phyloP scores from a whole-genome alignment of 1,140 invertebrate genomes.

The Drosophila pruinosa region DNA sequence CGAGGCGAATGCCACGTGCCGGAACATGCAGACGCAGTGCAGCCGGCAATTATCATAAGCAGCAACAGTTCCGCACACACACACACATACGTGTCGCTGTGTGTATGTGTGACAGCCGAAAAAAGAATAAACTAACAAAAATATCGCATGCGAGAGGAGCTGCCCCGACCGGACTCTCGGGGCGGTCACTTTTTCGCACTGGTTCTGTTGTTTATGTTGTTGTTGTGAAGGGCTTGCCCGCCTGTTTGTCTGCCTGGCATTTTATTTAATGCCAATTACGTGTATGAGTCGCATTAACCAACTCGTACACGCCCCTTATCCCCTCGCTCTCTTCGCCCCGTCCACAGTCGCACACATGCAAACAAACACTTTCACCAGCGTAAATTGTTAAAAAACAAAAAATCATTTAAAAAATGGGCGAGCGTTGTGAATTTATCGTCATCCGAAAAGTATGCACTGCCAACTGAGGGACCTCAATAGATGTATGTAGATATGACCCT shows the following conservation, averaged over 20 bases:
- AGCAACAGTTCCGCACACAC: constrained; percentile 56
- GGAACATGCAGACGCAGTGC: constrained; percentile 47
- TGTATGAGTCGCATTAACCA: constrained; percentile 79
- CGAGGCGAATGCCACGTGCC: constrained; percentile 60
- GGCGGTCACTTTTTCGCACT: constrained; percentile 52
- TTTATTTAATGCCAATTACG: constrained; percentile 81
- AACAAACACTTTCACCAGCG: constrained; percentile 56
- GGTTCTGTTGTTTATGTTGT: neutral
- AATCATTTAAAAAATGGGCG: constrained; percentile 4
- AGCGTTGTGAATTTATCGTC: constrained; percentile 26
- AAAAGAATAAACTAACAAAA: constrained; percentile 74
- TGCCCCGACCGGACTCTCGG: constrained; percentile 42
- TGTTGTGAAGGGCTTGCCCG: neutral
- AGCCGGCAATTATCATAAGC: constrained; percentile 79
- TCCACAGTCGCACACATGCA: constrained; percentile 15
- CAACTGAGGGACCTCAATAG: neutral
- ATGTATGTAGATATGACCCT: neutral
- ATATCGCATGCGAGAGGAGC: constrained; percentile 28
- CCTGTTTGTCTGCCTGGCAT: constrained; percentile 37
- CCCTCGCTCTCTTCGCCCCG: neutral
- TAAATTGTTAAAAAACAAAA: constrained; percentile 31
- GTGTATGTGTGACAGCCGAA: constrained; percentile 54
- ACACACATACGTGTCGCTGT: neutral
- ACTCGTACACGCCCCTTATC: constrained; percentile 17
- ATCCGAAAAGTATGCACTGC: constrained; percentile 61